Evolutionary conservation across 1,140 invertebrate species (phyloP), one percentile per base, ranked within the genome.

Genomic region (Pseudoatta argentina): DNA sequence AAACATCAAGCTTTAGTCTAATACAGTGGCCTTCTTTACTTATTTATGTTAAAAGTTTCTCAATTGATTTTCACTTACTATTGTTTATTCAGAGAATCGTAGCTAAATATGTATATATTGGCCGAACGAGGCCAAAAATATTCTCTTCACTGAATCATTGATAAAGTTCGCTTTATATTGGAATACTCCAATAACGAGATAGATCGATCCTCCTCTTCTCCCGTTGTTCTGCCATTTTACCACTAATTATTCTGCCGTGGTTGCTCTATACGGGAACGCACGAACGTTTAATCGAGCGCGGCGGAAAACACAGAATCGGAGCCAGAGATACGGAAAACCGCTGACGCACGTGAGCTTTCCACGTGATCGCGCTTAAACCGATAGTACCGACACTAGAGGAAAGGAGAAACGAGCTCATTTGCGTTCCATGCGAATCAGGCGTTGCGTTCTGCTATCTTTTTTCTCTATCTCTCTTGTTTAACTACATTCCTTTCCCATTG

Each of bases 181-280:
- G 7, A 66, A 66, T 39, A 21, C n/a, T 30, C 67, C 27, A 55
- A 44, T 27, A 53, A 16, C 34, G 24, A 18, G 12, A 48, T 39
- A n/a, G 71, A 14, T 14, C n/a, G 34, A 57, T 2, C 39, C 5
- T 16, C 27, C 10, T 4, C 24, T 34, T 0, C 14, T 10, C 24
- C 12, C 34, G 21, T 51, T 55, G 27, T 24, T 55, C 1, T 12
- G 53, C n/a, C 34, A 10, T 89, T 69, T 69, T 75, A 55, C 72
- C 88, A 66, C 88, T 91, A 90, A 90, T 91, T 91, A 91, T 90
- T 91, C 88, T 79, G 79, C 69, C 75, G 72, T 53, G 63, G 75
- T 7, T 5, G 51, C 21, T 39, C 63, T 18, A 34, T 76, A 88
- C 48, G 48, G 53, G 53, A 81, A 53, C 48, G 24, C 21, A 66